Conservation (phyloP, 2,797 vertebrate genomes). For the Cossypha heuglini region DNA sequence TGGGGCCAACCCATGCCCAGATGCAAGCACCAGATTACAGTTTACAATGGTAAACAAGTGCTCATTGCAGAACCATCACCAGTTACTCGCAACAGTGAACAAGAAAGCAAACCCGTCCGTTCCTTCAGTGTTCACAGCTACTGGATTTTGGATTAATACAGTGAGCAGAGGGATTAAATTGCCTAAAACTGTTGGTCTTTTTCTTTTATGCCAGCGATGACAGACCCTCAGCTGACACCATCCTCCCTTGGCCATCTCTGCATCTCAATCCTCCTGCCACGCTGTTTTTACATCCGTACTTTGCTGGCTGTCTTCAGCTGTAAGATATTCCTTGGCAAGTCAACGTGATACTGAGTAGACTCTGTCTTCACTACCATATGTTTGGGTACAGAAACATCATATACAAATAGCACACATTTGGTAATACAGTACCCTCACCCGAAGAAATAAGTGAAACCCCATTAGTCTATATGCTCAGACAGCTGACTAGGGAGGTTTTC, state of each 20-base stretch:
- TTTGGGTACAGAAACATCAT: not conserved
- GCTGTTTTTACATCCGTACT: not conserved
- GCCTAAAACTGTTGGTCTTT: not conserved
- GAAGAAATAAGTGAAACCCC: not conserved
- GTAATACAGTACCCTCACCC: not conserved
- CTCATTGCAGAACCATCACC: not conserved
- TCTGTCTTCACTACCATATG: not conserved
- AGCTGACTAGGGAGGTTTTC: slow-evolving; percentile 18
- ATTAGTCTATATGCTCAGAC: slow-evolving; percentile 44
- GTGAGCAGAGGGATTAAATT: not conserved
- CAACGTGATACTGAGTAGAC: not conserved
- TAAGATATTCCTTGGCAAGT: not conserved
- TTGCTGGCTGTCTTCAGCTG: not conserved
- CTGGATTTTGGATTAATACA: not conserved
- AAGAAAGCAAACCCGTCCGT: not conserved
- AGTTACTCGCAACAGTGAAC: not conserved
- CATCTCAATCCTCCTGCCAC: not conserved
- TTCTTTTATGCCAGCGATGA: not conserved
- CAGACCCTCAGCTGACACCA: not conserved
- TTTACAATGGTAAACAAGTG: slow-evolving; percentile 10
- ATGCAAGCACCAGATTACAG: not conserved
- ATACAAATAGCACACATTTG: not conserved
- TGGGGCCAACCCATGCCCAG: not conserved
- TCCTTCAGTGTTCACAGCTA: not conserved
- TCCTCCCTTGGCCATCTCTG: not conserved